Evolutionary conservation across 2,113 vertebrate genomes (phyloP), one percentile per base, ranked within the genome.

Genomic region (Asarcornis scutulata): DNA sequence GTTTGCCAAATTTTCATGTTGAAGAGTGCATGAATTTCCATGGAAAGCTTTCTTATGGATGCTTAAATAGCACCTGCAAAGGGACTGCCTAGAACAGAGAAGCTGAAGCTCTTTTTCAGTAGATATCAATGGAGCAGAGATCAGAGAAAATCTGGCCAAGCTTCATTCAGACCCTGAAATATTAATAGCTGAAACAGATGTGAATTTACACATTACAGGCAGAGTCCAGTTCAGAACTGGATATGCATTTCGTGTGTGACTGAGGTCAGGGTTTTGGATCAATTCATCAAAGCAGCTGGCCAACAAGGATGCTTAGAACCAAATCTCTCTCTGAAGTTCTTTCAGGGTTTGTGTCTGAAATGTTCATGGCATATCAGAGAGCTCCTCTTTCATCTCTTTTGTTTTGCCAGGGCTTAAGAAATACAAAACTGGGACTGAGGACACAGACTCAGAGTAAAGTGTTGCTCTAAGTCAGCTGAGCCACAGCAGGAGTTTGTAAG

Each of bases 151-250:
- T 40, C 52, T 82, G 48, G 23, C 36, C 69, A 72, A 91, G 40
- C 42, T 82, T 88, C 53, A 40, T 76, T 86, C 22, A 2, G 34
- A 86, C 25, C 22, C 36, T 86, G 46, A 94, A 94, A 94, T 92
- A 92, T 91, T 93, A 84, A 94, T 64, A 62, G 25, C 6, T 36
- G 80, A 73, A 44, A 40, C 74, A 81, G 53, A 60, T 69, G 38
- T 62, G 90, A 91, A 95, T 91, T 93, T 96, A 53, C 81, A 92
- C 90, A 73, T 86, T 82, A 79, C 44, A 95, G 56, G 11, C 42
- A 88, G 53, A 53, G 76, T 88, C 83, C 91, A 75, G 26, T 86
- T 78, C 86, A 81, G 53, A 86, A 66, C 32, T 22, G 14, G 58
- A 62, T 64, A 56, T 60, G 69, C 60, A 63, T 67, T 91, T 74